Evolutionary conservation across 2,888 invertebrate species (phyloP), one percentile per base, ranked within the genome.

Genomic region (Agrypnus murinus): DNA sequence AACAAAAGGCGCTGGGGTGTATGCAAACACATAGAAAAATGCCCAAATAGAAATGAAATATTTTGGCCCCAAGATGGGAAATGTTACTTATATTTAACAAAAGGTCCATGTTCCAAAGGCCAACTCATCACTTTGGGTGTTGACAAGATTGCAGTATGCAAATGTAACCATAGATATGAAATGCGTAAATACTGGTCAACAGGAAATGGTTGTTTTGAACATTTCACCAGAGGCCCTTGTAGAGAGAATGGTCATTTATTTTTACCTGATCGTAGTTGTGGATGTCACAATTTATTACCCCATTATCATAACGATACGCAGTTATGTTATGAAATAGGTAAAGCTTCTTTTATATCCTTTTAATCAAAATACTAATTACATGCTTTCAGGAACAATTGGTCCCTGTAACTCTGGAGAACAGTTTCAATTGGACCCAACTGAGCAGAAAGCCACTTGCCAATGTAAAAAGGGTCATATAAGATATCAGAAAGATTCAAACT

Each of bases 191-290:
- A 88, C 79, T 92, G 91, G 89, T 80, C 87, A 0, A 84, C 84
- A 1, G 87, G 84, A 6, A 88, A 90, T n/a, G 90, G 92, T 0
- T 95, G 95, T 81, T 92, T 93, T 82, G 92, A 93, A 75, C 93
- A 94, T 81, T 95, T 92, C 83, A 92, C 94, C 0, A 88, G 89
- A 74, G 95, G 95, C 0, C 95, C 95, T 0, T 95, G 95, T 80
- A 89, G 90, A 66, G 90, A 91, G 75, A 88, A 87, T 6, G 95
- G 95, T 0, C 90, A 92, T 82, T 85, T 95, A 64, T 95, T 94
- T 84, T 85, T 95, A 59, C 95, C 95, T 0, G 91, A 91, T 9
- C 88, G 89, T 12, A 88, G 85, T 17, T 95, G 95, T 78, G 94
- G 93, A 60, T 95, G 95, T 79, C 89, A 91, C 76, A 78, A 87